Evolutionary conservation across 2,888 invertebrate species (phyloP), one percentile per base, ranked within the genome.

Genomic region (Hedya salicella): DNA sequence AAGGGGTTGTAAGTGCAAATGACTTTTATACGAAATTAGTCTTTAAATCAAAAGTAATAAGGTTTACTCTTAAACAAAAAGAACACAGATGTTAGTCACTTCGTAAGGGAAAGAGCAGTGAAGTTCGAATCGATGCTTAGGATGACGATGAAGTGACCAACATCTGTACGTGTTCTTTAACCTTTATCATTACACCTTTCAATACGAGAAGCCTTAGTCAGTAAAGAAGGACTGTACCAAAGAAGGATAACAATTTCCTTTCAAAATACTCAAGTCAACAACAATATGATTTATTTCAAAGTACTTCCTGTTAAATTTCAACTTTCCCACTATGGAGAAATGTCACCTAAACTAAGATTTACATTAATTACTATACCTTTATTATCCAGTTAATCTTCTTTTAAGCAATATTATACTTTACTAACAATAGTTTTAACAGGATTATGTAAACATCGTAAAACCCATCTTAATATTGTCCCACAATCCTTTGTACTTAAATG

Each of bases 381-480:
- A 5, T 32, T 4, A 46, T n/a, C 5, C n/a, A 13, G 16, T 13
- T 25, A 25, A 25, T 56, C 56, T 21, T 13, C 17, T 53, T 46
- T 57, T 44, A 57, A 57, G 32, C n/a, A 57, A 30, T 30, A 57
- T 57, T 30, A 57, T 32, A 32, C 5, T 30, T 4, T 17, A 42
- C 25, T 19, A 21, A 57, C 56, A 57, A 57, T 32, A 17, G 44
- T 17, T 57, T 32, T 57, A 57, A 57, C 56, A 57, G 56, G 56
- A 57, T 57, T 32, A 46, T n/a, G 46, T 57, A 57, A 57, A 57
- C 57, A 57, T 57, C 32, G 17, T 57, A 46, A 46, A 57, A 25
- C 17, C 57, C 57, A 32, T 30, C n/a, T 44, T 42, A 44, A 17
- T 57, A 57, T 46, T 57, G 46, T 57, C 32, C 44, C 32, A 46